A percentile compares a stretch with the other conserved stretches of the same genome.
Conservation (phyloP, 2,113 vertebrate genomes). For the Mungos mungo region DNA sequence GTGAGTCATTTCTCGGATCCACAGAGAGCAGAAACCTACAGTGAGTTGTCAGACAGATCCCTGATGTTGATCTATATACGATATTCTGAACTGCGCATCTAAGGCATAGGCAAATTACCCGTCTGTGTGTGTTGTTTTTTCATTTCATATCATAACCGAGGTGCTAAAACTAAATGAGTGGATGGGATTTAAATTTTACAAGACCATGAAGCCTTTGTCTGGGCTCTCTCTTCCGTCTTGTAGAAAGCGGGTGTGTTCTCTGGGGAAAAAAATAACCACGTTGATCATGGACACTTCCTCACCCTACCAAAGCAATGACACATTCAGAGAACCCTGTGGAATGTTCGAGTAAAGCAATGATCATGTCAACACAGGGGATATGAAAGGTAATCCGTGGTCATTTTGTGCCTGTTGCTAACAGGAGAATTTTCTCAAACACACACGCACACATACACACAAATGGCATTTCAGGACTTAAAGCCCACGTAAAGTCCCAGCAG, state of each 20-base stretch:
- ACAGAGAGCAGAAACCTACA: not conserved
- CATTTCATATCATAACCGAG: not conserved
- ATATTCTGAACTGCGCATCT: not conserved
- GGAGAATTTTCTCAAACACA: not conserved
- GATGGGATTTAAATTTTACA: not conserved
- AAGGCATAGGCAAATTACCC: not conserved
- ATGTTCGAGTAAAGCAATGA: not conserved
- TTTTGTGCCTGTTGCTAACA: rapidly evolving
- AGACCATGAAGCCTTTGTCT: not conserved
- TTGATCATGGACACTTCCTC: not conserved
- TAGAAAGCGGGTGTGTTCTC: not conserved
- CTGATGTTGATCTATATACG: not conserved
- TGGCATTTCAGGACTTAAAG: not conserved
- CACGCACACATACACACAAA: no score
- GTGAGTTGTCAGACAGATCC: not conserved
- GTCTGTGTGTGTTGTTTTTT: not conserved
- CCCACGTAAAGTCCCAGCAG: not conserved
- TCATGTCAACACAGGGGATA: rapidly evolving
- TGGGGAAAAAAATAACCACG: not conserved
- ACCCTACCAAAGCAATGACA: not conserved
- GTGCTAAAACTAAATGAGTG: not conserved
- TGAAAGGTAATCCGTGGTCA: rapidly evolving
- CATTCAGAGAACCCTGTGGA: not conserved
- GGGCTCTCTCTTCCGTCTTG: not conserved
- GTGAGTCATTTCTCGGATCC: not conserved